Percentiles rank a stretch among this genome's conserved stretches.
These are phyloP conservation scores for Tanytarsus gracilentus DNA, from an alignment of 2,888 invertebrate genomes.

Conservation along the genomic window DNA sequence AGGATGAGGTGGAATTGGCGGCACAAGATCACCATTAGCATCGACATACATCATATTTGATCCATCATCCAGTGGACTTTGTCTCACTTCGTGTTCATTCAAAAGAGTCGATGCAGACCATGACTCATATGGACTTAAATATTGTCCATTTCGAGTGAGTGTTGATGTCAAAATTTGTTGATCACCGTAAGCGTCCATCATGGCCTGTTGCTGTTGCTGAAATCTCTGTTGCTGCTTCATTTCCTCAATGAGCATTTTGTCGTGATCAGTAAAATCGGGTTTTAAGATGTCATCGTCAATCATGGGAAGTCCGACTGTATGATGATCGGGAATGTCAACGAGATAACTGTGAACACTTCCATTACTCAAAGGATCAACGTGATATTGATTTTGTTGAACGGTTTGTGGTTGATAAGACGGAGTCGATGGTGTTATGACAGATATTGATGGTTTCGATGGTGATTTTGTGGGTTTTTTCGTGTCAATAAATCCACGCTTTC, in stretches of 20 bases:
- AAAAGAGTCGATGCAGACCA: slow-evolving; percentile 53
- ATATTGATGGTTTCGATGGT: slow-evolving; percentile 22
- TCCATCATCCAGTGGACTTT: slow-evolving; percentile 43
- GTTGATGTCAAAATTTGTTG: slow-evolving; percentile 35
- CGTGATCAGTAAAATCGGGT: slow-evolving; percentile 41
- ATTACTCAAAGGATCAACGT: slow-evolving; percentile 23
- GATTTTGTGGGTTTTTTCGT: slow-evolving; percentile 16
- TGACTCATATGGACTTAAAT: slow-evolving; percentile 48
- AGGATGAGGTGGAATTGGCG: slow-evolving; percentile 49
- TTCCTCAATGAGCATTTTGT: slow-evolving; percentile 44
- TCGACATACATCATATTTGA: slow-evolving; percentile 15
- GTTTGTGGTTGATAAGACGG: background rate
- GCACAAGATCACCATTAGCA: slow-evolving; percentile 34
- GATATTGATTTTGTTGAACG: background rate
- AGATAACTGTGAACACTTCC: slow-evolving; percentile 33
- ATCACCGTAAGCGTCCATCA: slow-evolving; percentile 23
- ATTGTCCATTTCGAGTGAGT: slow-evolving; percentile 42
- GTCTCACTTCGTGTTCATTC: slow-evolving; percentile 48
- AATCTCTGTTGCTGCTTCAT: slow-evolving; percentile 42
- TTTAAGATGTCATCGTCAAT: slow-evolving; percentile 41
- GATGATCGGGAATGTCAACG: slow-evolving; percentile 40
- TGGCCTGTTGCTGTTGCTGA: slow-evolving; percentile 30
- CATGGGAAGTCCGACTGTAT: slow-evolving; percentile 44
- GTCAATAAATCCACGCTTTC: slow-evolving; percentile 29
- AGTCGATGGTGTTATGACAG: slow-evolving; percentile 17